Evolutionary conservation across 1,140 invertebrate genomes (phyloP).

Genomic region (Macrotrachela quadricornifera): DNA sequence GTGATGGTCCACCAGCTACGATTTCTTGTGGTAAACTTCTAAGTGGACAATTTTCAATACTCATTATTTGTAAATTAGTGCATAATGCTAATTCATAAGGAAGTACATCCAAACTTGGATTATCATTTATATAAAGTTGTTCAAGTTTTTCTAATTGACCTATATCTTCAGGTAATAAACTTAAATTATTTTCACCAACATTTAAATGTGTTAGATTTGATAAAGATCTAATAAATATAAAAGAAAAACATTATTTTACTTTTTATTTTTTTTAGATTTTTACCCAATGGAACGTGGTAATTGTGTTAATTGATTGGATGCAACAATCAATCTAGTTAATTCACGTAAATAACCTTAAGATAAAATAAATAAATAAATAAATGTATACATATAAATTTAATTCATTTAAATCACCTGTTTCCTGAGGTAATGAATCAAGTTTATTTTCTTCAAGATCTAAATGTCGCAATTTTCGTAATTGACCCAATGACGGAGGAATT

Average conservation of each 20-base stretch:
- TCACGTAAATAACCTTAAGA: constrained; percentile 35
- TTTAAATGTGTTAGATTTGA: constrained; percentile 73
- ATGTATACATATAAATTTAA: too few species aligned
- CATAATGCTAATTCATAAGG: constrained; percentile 92
- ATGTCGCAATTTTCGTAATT: constrained; percentile 24
- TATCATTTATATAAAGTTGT: constrained; percentile 91
- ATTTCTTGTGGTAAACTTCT: constrained; percentile 87
- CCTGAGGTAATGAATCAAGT: constrained; percentile 26
- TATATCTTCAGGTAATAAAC: constrained; percentile 84
- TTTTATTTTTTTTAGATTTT: neutral
- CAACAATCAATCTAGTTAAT: constrained; percentile 66
- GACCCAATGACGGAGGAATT: constrained; percentile 26
- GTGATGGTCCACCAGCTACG: constrained; percentile 74
- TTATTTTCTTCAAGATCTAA: constrained; percentile 32
- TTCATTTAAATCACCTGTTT: constrained; percentile 20
- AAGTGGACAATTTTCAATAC: constrained; percentile 95
- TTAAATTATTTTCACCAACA: constrained; percentile 87
- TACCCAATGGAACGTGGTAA: constrained; percentile 72
- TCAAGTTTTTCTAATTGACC: constrained; percentile 85
- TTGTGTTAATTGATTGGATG: constrained; percentile 72
- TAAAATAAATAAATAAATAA: too few species aligned
- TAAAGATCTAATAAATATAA: constrained; percentile 23
- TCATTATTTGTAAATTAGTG: constrained; percentile 90
- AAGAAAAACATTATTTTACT: neutral
- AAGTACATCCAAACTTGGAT: constrained; percentile 74